phyloP scores from a whole-genome alignment of 2,888 invertebrate species.

The Eupithecia abbreviata region DNA sequence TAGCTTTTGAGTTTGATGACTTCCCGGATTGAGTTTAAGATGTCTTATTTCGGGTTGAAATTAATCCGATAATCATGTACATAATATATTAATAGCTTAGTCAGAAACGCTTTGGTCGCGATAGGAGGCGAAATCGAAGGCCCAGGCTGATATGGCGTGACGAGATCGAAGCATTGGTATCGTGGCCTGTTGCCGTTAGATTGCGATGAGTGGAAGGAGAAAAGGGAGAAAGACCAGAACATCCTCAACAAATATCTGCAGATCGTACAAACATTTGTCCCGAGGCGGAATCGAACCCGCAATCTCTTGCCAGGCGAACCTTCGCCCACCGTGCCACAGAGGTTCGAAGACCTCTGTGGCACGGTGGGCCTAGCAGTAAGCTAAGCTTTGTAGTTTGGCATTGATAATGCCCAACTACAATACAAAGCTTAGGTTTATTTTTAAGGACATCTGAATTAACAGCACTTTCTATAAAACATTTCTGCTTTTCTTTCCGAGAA shows the following conservation, averaged over 20 bases:
- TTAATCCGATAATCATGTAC: neutral
- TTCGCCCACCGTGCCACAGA: no score
- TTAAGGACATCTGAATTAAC: no score
- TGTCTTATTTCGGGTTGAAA: neutral
- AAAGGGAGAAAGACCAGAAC: neutral
- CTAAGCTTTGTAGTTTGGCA: no score
- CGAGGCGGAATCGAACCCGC: no score
- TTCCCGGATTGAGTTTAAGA: neutral
- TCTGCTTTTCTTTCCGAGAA: neutral
- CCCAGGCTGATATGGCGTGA: neutral
- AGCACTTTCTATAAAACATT: neutral
- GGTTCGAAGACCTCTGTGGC: no score
- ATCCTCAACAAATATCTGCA: no score
- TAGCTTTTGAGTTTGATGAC: neutral
- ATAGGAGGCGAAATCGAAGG: neutral
- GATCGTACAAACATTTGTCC: no score
- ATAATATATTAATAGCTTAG: neutral
- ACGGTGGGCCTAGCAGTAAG: no score
- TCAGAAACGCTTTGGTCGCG: neutral
- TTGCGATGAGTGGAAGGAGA: neutral
- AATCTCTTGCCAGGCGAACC: no score
- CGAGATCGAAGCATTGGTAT: neutral
- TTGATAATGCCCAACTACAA: no score
- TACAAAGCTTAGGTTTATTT: no score
- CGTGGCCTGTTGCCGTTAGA: neutral